Evolutionary conservation across 2,797 vertebrate genomes (phyloP), one percentile per base, ranked within the genome.

Genomic region (Rallus crepitans): DNA sequence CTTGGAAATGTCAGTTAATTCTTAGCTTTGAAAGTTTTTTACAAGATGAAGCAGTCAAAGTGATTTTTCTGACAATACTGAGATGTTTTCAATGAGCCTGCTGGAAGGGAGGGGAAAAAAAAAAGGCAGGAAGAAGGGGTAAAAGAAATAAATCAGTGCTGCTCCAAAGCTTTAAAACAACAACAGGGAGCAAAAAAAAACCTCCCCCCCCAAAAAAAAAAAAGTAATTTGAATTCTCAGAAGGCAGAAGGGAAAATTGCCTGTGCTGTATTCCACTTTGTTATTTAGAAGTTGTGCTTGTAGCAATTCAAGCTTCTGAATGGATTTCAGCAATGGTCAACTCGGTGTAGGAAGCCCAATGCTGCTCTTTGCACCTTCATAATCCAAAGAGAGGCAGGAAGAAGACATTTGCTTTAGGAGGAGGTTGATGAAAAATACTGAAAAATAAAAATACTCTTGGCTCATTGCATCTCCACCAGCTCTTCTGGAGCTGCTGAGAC

Each of bases 1-100:
- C 85, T 96, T 86, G 92, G 87, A 97, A 97, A 97, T 96, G 95
- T 94, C 95, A 95, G 95, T 91, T 96, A 95, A 96, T 96, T 97
- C 94, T 91, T 68, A 92, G 69, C 81, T 96, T 83, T 96, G 89
- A 71, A 93, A 94, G 68, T 94, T 95, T 45, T 45, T 82, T 92
- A 87, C 93, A 87, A 89, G 93, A 91, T 87, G 89, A 94, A 97
- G 91, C 94, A 95, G 89, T 95, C 94, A 82, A 77, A 66, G 42
- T 89, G 94, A 95, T 93, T 89, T 82, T 88, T 79, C 52, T 93
- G 94, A 97, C 95, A 97, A 76, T 30, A 84, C 25, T 30, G 4
- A 93, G 93, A 73, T 13, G 6, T 82, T 77, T 84, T 52, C 75
- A 47, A 68, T 8, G 64, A 94, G 87, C 59, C 35, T 75, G 69